These are phyloP conservation scores for Nansenia antarctica DNA, from an alignment of 2,113 vertebrate species.

Conservation along the genomic window DNA sequence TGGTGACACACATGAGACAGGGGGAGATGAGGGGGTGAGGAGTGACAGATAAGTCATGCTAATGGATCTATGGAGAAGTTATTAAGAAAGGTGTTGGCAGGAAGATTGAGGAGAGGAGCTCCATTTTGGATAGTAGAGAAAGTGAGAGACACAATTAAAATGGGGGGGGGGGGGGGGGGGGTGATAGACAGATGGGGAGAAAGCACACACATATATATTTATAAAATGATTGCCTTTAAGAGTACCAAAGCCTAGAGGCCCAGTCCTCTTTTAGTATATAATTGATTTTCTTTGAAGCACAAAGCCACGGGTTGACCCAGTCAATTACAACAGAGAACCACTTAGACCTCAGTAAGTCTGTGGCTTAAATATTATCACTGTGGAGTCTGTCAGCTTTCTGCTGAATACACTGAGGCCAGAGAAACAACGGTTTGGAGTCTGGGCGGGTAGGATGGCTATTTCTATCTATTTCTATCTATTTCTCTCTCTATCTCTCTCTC, in stretches of 20 bases:
- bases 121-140: constrained; percentile 7
- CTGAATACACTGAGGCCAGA: not conserved
- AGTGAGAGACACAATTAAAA: not conserved
- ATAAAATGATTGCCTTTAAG: constrained; percentile 13
- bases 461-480: no score
- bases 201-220: constrained; percentile 1
- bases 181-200: not conserved
- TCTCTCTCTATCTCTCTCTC: no score
- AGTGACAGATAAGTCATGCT: constrained; percentile 14
- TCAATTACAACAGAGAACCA: constrained; percentile 24
- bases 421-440: not conserved
- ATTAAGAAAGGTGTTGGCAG: not conserved
- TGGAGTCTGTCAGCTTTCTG: not conserved
- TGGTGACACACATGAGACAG: not conserved
- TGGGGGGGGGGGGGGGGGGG: not conserved
- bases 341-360: constrained; percentile 10
- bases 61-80: constrained; percentile 11
- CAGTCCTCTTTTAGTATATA: constrained; percentile 22
- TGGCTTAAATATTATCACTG: constrained; percentile 6
- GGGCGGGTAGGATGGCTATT: no score
- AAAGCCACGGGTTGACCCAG: constrained; percentile 31
- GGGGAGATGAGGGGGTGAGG: not conserved
- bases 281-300: constrained; percentile 47
- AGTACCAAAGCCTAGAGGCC: constrained; percentile 16
- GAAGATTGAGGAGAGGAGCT: not conserved